phyloP scores from a whole-genome alignment of 1,140 invertebrate genomes.

The Cotesia typhae region DNA sequence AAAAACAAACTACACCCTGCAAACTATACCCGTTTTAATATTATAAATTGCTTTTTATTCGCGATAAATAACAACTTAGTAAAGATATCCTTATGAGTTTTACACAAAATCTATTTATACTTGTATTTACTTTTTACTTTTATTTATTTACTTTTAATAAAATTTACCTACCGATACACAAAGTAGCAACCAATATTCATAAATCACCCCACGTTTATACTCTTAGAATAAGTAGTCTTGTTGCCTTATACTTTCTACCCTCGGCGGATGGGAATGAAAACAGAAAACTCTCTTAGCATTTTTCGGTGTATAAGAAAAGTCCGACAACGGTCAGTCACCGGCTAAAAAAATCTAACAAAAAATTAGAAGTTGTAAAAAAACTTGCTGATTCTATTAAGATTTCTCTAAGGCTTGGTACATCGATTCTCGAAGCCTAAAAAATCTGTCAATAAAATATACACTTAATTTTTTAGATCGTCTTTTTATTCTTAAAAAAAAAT shows the following conservation, averaged over 20 bases:
- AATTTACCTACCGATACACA: neutral
- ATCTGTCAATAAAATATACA: constrained; percentile 64
- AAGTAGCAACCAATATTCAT: constrained; percentile 62
- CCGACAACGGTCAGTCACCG: constrained; percentile 30
- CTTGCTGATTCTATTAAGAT: constrained; percentile 67
- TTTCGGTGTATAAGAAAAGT: constrained; percentile 20
- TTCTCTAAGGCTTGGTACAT: constrained; percentile 65
- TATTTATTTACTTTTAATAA: constrained; percentile 34
- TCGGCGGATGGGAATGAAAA: too few species aligned
- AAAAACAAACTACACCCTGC: constrained; percentile 20
- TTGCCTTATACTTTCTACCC: constrained; percentile 33
- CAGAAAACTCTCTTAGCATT: constrained; percentile 10
- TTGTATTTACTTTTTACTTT: constrained; percentile 49
- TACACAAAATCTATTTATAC: too few species aligned
- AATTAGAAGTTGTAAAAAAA: constrained; percentile 38
- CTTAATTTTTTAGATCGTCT: too few species aligned
- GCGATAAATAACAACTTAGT: too few species aligned
- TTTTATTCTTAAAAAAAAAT: too few species aligned
- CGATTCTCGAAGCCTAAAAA: constrained; percentile 55
- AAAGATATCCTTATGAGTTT: too few species aligned
- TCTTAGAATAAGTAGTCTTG: constrained; percentile 63
- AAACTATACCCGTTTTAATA: constrained; percentile 23
- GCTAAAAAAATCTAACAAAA: constrained; percentile 8
- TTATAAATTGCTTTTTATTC: too few species aligned
- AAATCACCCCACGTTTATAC: constrained; percentile 62